Evolutionary conservation across 2,113 vertebrate genomes (phyloP), one percentile per base, ranked within the genome.

Genomic region (Rhinolophus ferrumequinum): DNA sequence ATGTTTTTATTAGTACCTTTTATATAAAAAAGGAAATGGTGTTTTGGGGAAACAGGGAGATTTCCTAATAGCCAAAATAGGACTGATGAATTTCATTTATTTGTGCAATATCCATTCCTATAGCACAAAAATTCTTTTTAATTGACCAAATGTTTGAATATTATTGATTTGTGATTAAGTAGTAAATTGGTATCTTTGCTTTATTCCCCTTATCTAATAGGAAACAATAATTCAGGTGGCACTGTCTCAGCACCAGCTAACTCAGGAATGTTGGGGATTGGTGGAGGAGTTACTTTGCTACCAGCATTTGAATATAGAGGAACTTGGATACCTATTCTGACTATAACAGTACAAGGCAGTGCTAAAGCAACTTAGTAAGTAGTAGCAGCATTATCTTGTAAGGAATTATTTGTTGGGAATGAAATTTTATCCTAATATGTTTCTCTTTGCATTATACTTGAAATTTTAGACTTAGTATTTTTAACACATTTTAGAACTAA

Each of bases 301-400:
- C 99, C 99, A 94, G 99, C 99, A 1, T 99, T 99, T 98, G 99
- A 99, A 97, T 99, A 99, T 97, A 99, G 99, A 54, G 99, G 99
- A 72, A 99, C 99, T 81, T 99, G 99, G 99, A 99, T 99, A 97
- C 99, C 99, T 19, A 99, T 99, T 24, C 98, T 99, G 98, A 99
- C 98, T 30, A 98, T 99, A 94, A 99, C 99, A 73, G 98, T 99
- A 52, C 99, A 99, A 98, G 99, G 99, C 98, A 99, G 99, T 90
- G 99, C 99, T 95, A 99, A 99, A 98, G 99, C 99, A 97, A 99
- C 99, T 6, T 99, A 99, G 99, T 99, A 98, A 99, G 99, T 99
- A 97, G 33, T 52, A 84, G 26, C 50, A 47, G 41, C n/a, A 58
- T 89, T 96, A 0, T 77, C 60, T 95, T 79, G 56, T 95, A 83